phyloP scores from a whole-genome alignment of 2,888 invertebrate genomes.

The Tachystola acroxantha region DNA sequence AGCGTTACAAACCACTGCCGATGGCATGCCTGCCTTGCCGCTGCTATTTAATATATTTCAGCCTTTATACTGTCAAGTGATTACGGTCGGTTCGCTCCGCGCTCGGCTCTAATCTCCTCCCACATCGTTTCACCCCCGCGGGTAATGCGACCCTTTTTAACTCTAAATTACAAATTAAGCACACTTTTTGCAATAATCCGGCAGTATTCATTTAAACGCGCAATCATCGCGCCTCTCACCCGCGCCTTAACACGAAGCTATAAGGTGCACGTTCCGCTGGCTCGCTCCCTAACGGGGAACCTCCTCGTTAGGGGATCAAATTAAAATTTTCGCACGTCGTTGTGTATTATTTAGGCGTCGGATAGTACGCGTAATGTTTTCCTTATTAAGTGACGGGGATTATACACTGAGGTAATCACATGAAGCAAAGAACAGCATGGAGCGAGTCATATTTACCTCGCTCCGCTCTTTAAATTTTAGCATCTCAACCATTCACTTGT shows the following conservation, averaged over 20 bases:
- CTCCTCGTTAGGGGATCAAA: slow-evolving; percentile 11
- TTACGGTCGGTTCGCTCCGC: background rate
- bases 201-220: slow-evolving; percentile 11
- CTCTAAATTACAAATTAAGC: slow-evolving; percentile 18
- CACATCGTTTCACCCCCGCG: background rate
- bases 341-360: background rate
- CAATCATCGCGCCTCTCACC: slow-evolving; percentile 10
- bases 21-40: too few species aligned
- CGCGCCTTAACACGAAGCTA: background rate
- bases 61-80: too few species aligned
- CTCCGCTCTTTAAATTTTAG: too few species aligned
- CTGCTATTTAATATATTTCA: too few species aligned
- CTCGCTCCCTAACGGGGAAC: slow-evolving; percentile 8
- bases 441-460: too few species aligned
- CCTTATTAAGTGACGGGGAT: slow-evolving; percentile 1
- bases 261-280: background rate
- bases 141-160: slow-evolving; percentile 11
- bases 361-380: slow-evolving; percentile 4
- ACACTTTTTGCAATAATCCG: slow-evolving; percentile 17
- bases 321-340: slow-evolving; percentile 10
- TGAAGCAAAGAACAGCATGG: too few species aligned
- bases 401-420: background rate
- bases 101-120: background rate
- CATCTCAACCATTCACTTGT: too few species aligned
- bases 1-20: too few species aligned